These are phyloP conservation scores for Meiosimyza decipiens DNA, from an alignment of 2,888 invertebrate genomes.

Conservation along the genomic window DNA sequence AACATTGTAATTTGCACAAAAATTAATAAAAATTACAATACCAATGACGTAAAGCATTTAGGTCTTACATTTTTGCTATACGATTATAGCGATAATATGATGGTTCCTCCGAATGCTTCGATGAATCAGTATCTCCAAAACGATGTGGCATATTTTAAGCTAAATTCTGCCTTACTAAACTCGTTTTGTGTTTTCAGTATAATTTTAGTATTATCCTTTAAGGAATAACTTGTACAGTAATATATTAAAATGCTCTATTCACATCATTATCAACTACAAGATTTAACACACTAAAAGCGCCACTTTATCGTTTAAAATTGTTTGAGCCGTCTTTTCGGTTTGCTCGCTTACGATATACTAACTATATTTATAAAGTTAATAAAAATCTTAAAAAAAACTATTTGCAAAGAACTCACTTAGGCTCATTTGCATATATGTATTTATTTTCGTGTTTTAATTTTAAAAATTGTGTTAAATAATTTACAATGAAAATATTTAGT, in stretches of 20 bases:
- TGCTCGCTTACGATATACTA: slow-evolving; percentile 34
- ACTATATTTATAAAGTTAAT: background rate
- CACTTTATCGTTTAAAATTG: background rate
- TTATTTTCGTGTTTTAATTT: no score
- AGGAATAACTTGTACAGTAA: no score
- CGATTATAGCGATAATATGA: slow-evolving; percentile 60
- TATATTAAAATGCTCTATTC: background rate
- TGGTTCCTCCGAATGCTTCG: slow-evolving; percentile 57
- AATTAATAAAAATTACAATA: background rate
- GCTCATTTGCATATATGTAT: background rate
- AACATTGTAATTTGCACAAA: no score
- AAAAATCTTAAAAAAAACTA: background rate
- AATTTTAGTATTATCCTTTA: background rate
- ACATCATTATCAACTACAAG: background rate
- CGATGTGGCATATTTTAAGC: slow-evolving; percentile 52
- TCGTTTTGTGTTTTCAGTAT: slow-evolving; percentile 13
- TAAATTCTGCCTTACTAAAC: background rate
- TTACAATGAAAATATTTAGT: slow-evolving; percentile 16
- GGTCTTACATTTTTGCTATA: slow-evolving; percentile 65
- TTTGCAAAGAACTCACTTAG: background rate
- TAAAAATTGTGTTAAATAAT: background rate
- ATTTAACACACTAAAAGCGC: background rate
- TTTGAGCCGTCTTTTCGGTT: slow-evolving; percentile 27
- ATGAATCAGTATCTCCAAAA: slow-evolving; percentile 53
- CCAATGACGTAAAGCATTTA: background rate